These are phyloP conservation scores for Drosophila kurseongensis DNA, from an alignment of 1,140 invertebrate genomes.

Conservation along the genomic window DNA sequence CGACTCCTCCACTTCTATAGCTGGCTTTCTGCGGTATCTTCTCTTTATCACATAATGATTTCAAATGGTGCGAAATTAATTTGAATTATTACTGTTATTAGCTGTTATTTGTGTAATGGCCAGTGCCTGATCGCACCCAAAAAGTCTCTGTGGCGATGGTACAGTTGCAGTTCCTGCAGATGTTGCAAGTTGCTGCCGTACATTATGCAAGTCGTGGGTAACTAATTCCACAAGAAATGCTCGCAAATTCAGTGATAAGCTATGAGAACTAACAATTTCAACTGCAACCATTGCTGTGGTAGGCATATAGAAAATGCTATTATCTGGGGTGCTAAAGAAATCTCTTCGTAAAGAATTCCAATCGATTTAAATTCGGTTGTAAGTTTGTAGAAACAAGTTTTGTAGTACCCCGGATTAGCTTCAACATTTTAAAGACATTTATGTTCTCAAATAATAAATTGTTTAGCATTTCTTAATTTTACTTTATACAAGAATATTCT, in stretches of 20 bases:
- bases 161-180: constrained; percentile 44
- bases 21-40: constrained; percentile 23
- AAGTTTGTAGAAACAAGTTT: no score
- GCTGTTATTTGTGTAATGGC: constrained; percentile 61
- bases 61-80: constrained; percentile 76
- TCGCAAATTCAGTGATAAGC: constrained; percentile 69
- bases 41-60: constrained; percentile 77
- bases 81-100: constrained; percentile 81
- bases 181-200: constrained; percentile 38
- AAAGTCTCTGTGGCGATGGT: constrained; percentile 17
- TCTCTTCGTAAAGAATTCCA: no score
- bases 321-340: neutral
- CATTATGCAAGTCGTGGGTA: constrained; percentile 60
- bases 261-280: constrained; percentile 31
- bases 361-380: no score
- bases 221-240: constrained; percentile 26
- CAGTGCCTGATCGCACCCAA: constrained; percentile 28
- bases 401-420: no score
- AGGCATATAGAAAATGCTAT: neutral
- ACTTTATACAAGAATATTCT: no score
- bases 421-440: no score
- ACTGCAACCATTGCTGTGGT: neutral
- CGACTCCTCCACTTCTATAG: constrained; percentile 8
- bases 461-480: no score
- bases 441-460: no score